Evolutionary conservation across 2,888 invertebrate species (phyloP).

Genomic region (Cyrtodaria siliqua): DNA sequence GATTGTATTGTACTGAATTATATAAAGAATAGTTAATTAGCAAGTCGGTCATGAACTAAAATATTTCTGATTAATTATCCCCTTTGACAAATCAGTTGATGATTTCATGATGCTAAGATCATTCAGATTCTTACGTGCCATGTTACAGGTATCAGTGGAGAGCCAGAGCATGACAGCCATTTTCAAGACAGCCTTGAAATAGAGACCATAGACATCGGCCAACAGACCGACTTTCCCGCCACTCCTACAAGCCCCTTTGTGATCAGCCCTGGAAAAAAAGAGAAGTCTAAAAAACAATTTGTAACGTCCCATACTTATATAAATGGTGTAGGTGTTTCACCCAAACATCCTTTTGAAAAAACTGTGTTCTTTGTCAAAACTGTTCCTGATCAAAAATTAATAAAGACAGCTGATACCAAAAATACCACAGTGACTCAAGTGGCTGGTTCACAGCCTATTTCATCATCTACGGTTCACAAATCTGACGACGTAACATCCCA

Average conservation of each 20-base stretch:
- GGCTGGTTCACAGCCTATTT: background rate
- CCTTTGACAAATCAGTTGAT: too few species aligned
- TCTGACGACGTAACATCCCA: background rate
- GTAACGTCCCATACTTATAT: conserved; percentile 53
- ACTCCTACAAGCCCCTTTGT: conserved; percentile 29
- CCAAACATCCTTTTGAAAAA: conserved; percentile 60
- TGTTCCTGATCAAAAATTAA: conserved; percentile 18
- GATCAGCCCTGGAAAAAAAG: conserved; percentile 6
- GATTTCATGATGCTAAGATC: too few species aligned
- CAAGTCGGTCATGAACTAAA: too few species aligned
- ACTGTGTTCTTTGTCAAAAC: conserved; percentile 62
- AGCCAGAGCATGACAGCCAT: conserved; percentile 11
- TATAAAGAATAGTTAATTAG: too few species aligned
- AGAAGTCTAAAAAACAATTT: conserved; percentile 36
- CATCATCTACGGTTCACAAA: background rate
- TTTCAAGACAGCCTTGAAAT: conserved; percentile 12
- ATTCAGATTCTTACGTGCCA: too few species aligned
- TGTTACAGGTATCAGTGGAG: conserved; percentile 32
- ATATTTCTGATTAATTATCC: too few species aligned
- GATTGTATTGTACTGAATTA: too few species aligned
- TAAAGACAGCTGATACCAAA: conserved; percentile 10
- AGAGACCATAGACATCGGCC: conserved; percentile 51
- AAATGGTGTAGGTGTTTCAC: conserved; percentile 28
- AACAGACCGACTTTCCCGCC: conserved; percentile 55
- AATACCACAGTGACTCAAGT: background rate